Conservation (phyloP, 2,113 vertebrate species). For the Oceanites oceanicus region DNA sequence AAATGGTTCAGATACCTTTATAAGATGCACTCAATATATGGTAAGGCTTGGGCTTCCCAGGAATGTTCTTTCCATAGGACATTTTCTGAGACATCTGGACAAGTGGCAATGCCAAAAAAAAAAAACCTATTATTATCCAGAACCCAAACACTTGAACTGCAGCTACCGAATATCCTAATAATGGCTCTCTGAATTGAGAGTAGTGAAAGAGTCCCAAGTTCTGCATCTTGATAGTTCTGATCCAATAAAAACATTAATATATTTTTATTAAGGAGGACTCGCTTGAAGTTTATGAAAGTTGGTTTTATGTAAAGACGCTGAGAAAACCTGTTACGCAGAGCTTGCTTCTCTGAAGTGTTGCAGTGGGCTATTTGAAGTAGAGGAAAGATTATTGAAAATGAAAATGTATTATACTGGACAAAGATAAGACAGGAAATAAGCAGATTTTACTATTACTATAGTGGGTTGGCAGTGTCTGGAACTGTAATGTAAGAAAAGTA, state of each 20-base stretch:
- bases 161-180: background rate
- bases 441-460: no score
- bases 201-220: background rate
- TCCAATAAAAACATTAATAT: background rate
- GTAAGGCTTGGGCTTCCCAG: background rate
- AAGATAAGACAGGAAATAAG: slow-evolving; percentile 37
- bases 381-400: background rate
- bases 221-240: background rate
- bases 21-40: background rate
- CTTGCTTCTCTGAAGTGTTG: background rate
- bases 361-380: background rate
- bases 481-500: background rate
- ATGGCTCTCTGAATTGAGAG: background rate
- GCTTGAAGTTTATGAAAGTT: background rate
- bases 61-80: background rate
- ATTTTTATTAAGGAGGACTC: background rate
- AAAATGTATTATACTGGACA: background rate
- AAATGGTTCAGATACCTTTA: background rate
- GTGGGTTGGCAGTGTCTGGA: background rate
- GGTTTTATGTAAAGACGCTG: slow-evolving; percentile 8
- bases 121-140: background rate
- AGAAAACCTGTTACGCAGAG: background rate
- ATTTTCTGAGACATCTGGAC: background rate
- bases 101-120: background rate
- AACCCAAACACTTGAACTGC: background rate